Evolutionary conservation across 2,797 vertebrate genomes (phyloP), one percentile per base, ranked within the genome.

Genomic region (Odontamblyopus lacepedii): DNA sequence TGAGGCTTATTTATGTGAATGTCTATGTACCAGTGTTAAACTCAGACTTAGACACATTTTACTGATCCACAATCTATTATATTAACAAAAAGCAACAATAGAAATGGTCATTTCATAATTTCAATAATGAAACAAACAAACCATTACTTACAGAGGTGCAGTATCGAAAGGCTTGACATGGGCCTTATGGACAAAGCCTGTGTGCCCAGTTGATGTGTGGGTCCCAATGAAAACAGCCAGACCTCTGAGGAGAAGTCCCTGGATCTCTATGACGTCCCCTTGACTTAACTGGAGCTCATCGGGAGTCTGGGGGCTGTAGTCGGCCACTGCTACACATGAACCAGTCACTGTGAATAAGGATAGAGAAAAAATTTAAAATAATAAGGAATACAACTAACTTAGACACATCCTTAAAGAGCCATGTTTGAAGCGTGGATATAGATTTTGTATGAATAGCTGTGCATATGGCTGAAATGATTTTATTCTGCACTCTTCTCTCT

Each of bases 161-260:
- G 89, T 91, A 27, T 93, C 87, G 78, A 95, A 85, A 0, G 94
- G 92, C 65, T 91, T 94, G 76, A 98, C 89, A 3, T 91, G 93
- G 63, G 57, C 89, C 71, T 91, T 93, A 77, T 95, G 94, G 63
- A 98, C 93, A 57, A 99, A 99, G 76, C 98, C 98, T 0, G 82
- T 83, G 72, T 71, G 87, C 48, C 97, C 95, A 0, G 92, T 97
- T 74, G 90, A 93, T 18, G 79, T 30, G 35, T 94, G 95, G 87
- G 81, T 96, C 64, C 96, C 98, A 50, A 99, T 90, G 82, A 98
- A 97, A 87, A 96, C 89, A 0, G 80, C 94, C 69, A 99, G 89
- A 6, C 96, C 93, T 7, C 93, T 92, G 18, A 99, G 74, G 74
- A 98, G 81, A 64, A 97, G 93, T 30, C 97, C 97, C 0, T 95